phyloP scores from a whole-genome alignment of 2,797 vertebrate genomes.

The Heteromormyrus szaboi region DNA sequence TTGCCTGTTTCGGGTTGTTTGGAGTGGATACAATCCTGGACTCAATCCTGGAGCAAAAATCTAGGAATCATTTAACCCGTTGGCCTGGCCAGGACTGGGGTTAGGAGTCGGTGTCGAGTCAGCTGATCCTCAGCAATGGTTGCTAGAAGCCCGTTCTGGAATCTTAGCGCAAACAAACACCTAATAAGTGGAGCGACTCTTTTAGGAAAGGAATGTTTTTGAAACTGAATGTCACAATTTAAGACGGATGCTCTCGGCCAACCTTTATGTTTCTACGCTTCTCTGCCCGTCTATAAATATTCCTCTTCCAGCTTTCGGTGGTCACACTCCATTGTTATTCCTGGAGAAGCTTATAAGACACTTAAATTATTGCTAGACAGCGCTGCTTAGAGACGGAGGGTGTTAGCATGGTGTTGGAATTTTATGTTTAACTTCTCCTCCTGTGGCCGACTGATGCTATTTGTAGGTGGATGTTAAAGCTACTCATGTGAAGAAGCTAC shows the following conservation, averaged over 20 bases:
- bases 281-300: constrained; percentile 30
- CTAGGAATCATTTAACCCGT: constrained; percentile 35
- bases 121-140: constrained; percentile 43
- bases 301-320: background rate
- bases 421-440: background rate
- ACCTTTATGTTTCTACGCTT: constrained; percentile 35
- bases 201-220: constrained; percentile 56
- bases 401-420: background rate
- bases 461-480: background rate
- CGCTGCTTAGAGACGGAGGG: background rate
- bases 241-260: constrained; percentile 34
- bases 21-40: background rate
- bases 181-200: constrained; percentile 50
- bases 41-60: constrained; percentile 15
- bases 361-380: constrained; percentile 5
- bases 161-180: constrained; percentile 56
- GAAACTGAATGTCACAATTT: constrained; percentile 51
- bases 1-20: background rate
- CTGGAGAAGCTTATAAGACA: constrained; percentile 10
- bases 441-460: background rate
- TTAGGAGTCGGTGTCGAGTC: constrained; percentile 37
- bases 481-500: background rate
- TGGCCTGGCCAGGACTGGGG: constrained; percentile 26
- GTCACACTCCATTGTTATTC: background rate
- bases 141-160: constrained; percentile 52